Base-by-base conservation (phyloP, 37 sponge, comb jelly and placozoan genomes). In the Chondrilla cf. caribensis region DNA sequence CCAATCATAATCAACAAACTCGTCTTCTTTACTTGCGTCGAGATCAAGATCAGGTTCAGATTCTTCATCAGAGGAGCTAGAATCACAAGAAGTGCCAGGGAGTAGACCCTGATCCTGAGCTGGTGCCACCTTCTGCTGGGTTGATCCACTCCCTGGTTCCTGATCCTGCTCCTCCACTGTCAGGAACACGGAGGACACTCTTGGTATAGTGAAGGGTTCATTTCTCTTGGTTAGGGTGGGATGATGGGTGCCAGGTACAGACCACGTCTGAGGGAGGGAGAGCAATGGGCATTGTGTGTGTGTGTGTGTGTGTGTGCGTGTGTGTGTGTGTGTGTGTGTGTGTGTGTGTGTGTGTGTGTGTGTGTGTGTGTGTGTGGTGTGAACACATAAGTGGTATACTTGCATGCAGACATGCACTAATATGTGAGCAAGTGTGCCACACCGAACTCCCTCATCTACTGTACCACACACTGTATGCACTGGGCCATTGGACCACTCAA, bases 161-260 rank as follows among this genome's bases (percentile, higher is more conserved):
- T 21, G 15, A 6, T 77, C 78, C 0, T 2, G 18, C 3, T 35
- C 60, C 67, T 38, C 58, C 54, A 42, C 7, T 72, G 5, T 41
- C 33, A 42, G 82, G 66, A 93, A 93, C 59, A 93, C 85, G 15
- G 93, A 93, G 32, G 93, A 90, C 2, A 93, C 67, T 38, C 81
- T 71, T 82, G 71, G 47, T 29, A 79, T 58, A 2, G 54, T 24
- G 40, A 84, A 43, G 31, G 85, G 90, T 0, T 81, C 64, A 44
- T 29, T 58, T 68, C 93, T 43, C 22, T 39, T 51, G 2, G 85
- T 2, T 24, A 89, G 77, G 15, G 55, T 35, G 11, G 87, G 84
- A 55, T 84, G 82, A 3, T 17, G 32, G 7, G 82, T 75, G 0
- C 47, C 82, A 35, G 40, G 81, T 35, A 79, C 28, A 17, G 35